Percentiles rank a stretch among this genome's conserved stretches.
Conservation (phyloP, 2,113 vertebrate species). For the Ptilorrhoa leucosticta region DNA sequence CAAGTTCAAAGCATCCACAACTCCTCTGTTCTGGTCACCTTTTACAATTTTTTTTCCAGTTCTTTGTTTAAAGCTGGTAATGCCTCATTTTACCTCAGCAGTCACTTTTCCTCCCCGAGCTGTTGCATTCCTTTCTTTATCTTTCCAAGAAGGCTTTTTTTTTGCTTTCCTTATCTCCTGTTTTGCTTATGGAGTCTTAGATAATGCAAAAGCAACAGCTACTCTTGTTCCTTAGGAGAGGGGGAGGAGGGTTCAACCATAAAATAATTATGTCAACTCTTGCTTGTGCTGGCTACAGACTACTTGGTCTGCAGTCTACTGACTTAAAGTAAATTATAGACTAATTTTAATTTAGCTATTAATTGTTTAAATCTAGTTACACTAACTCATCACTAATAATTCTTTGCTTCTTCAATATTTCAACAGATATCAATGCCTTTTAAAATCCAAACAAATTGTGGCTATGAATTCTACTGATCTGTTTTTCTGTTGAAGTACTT, state of each 20-base stretch:
- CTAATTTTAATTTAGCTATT: not conserved
- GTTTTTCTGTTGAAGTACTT: not conserved
- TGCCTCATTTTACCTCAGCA: conserved; percentile 3
- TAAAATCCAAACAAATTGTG: not conserved
- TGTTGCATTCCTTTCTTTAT: conserved; percentile 41
- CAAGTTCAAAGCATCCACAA: conserved; percentile 51
- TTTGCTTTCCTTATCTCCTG: conserved; percentile 14
- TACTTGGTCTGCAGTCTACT: not conserved
- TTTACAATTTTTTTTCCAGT: not conserved
- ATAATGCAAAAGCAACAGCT: not conserved
- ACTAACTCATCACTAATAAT: not conserved
- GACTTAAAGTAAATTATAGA: not conserved
- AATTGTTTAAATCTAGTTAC: not conserved
- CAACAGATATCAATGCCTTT: not conserved
- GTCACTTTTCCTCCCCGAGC: conserved; percentile 10
- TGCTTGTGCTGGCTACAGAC: not conserved
- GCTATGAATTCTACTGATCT: not conserved
- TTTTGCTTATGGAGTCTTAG: conserved; percentile 20
- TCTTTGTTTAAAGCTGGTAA: conserved; percentile 36
- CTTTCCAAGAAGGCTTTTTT: not conserved
- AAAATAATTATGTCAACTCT: not conserved
- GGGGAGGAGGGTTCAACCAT: not conserved
- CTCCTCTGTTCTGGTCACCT: conserved; percentile 31
- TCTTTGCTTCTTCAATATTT: not conserved
- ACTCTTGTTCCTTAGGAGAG: not conserved